Conservation (phyloP, 2,888 invertebrate genomes). For the Sipha maydis region DNA sequence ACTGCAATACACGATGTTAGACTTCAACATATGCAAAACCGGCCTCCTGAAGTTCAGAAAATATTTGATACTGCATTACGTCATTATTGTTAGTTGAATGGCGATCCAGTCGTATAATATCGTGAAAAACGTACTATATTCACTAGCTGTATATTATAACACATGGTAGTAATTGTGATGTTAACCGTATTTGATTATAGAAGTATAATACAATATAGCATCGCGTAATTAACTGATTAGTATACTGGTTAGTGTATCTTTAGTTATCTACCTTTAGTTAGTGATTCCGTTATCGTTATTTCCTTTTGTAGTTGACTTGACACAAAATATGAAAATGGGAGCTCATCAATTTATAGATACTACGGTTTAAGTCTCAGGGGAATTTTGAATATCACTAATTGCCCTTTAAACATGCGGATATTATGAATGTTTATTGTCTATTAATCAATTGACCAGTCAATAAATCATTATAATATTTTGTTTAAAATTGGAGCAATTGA, state of each 20-base stretch:
- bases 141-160: neutral
- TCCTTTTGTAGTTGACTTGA: constrained; percentile 30
- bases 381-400: constrained; percentile 2
- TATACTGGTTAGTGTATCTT: neutral
- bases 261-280: neutral
- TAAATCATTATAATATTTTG: too few relatives aligned
- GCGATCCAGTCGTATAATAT: too few relatives aligned
- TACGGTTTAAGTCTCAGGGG: neutral
- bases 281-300: neutral
- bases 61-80: too few relatives aligned
- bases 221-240: constrained; percentile 9
- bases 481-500: too few relatives aligned
- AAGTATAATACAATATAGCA: neutral
- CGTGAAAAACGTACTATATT: too few relatives aligned
- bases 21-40: too few relatives aligned
- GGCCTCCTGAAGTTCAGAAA: too few relatives aligned
- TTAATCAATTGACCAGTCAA: too few relatives aligned
- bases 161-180: neutral
- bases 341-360: constrained; percentile 20
- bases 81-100: too few relatives aligned
- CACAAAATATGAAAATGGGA: constrained; percentile 29
- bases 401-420: neutral
- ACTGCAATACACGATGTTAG: too few relatives aligned
- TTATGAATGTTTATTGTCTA: neutral
- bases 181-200: neutral